Conservation (phyloP, 2,888 invertebrate genomes). For the Pyrochroa serraticornis region DNA sequence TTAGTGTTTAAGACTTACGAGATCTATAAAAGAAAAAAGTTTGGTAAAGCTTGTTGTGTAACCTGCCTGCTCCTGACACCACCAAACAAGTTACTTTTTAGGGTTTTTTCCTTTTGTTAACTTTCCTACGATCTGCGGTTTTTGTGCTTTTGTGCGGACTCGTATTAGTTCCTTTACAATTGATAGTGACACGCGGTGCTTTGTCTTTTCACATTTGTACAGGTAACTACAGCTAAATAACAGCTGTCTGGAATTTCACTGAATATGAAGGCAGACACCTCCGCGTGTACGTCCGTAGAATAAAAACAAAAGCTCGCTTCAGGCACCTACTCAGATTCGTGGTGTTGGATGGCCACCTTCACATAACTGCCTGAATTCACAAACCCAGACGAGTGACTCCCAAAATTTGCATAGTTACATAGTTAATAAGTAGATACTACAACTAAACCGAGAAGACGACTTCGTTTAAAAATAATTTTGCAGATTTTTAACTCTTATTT, state of each 20-base stretch:
- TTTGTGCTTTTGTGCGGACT: slow-evolving; percentile 24
- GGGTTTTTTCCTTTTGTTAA: slow-evolving; percentile 33
- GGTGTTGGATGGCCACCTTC: too few relatives aligned
- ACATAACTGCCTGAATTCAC: too few relatives aligned
- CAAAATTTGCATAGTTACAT: too few relatives aligned
- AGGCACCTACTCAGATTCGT: too few relatives aligned
- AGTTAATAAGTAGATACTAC: too few relatives aligned
- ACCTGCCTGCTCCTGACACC: slow-evolving; percentile 35
- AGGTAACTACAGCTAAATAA: neutral
- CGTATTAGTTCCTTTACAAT: slow-evolving; percentile 25
- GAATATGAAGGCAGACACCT: too few relatives aligned
- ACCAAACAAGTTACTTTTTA: slow-evolving; percentile 40
- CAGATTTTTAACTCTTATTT: too few relatives aligned
- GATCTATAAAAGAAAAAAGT: slow-evolving; percentile 35
- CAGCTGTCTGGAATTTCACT: neutral
- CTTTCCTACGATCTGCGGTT: slow-evolving; percentile 30
- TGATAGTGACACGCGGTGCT: slow-evolving; percentile 26
- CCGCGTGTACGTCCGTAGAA: too few relatives aligned
- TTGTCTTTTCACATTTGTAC: slow-evolving; percentile 15
- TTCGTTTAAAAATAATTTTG: too few relatives aligned
- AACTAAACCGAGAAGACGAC: too few relatives aligned
- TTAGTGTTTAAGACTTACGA: slow-evolving; percentile 29
- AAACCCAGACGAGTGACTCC: too few relatives aligned
- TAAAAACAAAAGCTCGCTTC: too few relatives aligned
- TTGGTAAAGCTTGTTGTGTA: slow-evolving; percentile 36